Evolutionary conservation across 2,888 invertebrate genomes (phyloP).

Genomic region (Galerucella calmariensis): DNA sequence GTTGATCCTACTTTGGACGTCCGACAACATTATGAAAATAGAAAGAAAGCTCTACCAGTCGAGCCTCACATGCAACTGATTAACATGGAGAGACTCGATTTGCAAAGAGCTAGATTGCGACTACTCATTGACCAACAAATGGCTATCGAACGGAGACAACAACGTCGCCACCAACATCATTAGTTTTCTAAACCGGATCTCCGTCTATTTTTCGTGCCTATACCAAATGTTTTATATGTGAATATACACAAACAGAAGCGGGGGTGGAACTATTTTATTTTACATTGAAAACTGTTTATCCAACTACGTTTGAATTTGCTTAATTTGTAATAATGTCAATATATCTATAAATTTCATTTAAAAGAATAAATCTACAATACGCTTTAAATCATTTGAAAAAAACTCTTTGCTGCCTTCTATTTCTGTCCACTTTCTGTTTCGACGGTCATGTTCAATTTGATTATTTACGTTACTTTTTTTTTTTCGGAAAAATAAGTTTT

Average conservation of each 20-base stretch:
- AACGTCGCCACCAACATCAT: background rate
- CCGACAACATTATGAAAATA: slow-evolving; percentile 44
- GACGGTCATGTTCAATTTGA: too few relatives aligned
- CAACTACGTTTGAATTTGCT: too few relatives aligned
- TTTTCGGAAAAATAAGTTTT: too few relatives aligned
- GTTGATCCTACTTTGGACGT: slow-evolving; percentile 57
- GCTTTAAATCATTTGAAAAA: background rate
- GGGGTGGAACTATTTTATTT: too few relatives aligned
- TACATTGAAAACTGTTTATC: too few relatives aligned
- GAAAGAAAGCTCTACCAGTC: slow-evolving; percentile 26
- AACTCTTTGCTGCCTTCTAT: too few relatives aligned
- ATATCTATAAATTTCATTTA: too few relatives aligned
- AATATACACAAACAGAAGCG: background rate
- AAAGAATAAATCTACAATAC: background rate
- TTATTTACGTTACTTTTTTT: too few relatives aligned
- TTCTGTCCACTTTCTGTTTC: too few relatives aligned
- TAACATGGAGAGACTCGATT: background rate
- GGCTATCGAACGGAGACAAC: background rate
- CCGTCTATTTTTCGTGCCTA: background rate
- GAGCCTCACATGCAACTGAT: slow-evolving; percentile 26
- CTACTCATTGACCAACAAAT: background rate
- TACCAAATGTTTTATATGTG: background rate
- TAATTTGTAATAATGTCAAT: too few relatives aligned
- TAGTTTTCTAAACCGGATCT: background rate
- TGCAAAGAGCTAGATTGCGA: background rate